Percentiles rank a stretch among this genome's conserved stretches.
These are phyloP conservation scores for Diglossa cyanea DNA, from an alignment of 2,797 vertebrate genomes.

Conservation along the genomic window DNA sequence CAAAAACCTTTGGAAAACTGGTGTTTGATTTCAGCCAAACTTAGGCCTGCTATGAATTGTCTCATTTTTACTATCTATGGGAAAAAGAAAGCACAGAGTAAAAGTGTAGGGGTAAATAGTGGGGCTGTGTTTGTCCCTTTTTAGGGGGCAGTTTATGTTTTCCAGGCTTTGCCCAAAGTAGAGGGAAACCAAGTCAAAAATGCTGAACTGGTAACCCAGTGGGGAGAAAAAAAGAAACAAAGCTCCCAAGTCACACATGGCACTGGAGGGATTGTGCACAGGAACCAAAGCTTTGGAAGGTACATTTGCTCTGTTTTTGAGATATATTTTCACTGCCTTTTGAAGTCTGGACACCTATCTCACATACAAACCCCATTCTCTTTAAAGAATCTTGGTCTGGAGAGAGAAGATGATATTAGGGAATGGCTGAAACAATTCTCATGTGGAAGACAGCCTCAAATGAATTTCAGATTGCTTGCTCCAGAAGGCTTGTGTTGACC, in stretches of 20 bases:
- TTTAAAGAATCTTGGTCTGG: background rate
- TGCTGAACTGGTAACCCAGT: background rate
- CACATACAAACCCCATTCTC: background rate
- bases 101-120: background rate
- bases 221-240: background rate
- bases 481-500: background rate
- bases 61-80: background rate
- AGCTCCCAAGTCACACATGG: background rate
- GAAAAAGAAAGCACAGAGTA: background rate
- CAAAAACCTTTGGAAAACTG: background rate
- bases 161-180: background rate
- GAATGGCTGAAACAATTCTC: background rate
- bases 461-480: background rate
- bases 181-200: background rate
- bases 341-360: background rate
- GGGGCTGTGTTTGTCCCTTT: background rate
- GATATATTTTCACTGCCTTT: background rate
- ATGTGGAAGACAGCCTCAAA: background rate
- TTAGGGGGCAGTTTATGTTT: background rate
- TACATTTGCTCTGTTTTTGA: background rate
- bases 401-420: background rate
- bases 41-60: background rate
- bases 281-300: background rate
- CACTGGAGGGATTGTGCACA: accelerated
- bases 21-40: background rate